These are phyloP conservation scores for Acromyrmex charruanus DNA, from an alignment of 1,140 invertebrate genomes.

Conservation along the genomic window DNA sequence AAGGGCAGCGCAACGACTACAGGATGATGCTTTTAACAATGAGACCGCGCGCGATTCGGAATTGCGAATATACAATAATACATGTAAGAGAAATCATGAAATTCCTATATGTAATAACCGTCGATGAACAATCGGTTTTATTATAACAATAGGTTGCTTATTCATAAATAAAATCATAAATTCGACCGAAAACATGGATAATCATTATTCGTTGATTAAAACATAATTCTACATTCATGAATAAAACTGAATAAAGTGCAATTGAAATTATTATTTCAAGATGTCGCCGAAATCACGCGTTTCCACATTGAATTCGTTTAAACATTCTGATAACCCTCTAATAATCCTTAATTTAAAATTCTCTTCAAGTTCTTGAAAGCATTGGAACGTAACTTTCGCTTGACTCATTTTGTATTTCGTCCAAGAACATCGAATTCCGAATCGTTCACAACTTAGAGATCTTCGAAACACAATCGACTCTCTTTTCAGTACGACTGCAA, in stretches of 20 bases:
- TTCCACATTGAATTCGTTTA: not conserved
- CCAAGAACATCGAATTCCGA: not conserved
- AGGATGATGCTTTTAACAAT: slow-evolving; percentile 27
- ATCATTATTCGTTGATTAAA: not conserved
- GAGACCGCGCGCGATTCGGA: not conserved
- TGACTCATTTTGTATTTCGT: slow-evolving; percentile 27
- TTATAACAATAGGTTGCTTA: not conserved
- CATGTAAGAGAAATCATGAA: slow-evolving; percentile 9
- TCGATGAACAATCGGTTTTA: slow-evolving; percentile 10
- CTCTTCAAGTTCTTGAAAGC: not conserved
- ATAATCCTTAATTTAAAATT: not conserved
- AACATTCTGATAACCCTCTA: not conserved
- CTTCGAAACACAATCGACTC: slow-evolving; percentile 37
- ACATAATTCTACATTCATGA: not conserved
- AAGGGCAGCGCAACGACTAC: not conserved
- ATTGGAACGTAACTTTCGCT: not conserved
- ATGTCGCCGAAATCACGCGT: not conserved
- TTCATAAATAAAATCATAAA: not conserved
- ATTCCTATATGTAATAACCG: slow-evolving; percentile 4
- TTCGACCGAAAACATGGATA: not conserved
- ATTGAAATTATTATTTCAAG: not conserved
- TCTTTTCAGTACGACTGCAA: slow-evolving; percentile 1
- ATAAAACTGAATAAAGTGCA: not conserved
- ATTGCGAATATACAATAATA: slow-evolving; percentile 2
- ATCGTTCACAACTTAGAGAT: slow-evolving; percentile 5